Conservation (phyloP, 1,140 invertebrate species). For the Zaprionus inermis region DNA sequence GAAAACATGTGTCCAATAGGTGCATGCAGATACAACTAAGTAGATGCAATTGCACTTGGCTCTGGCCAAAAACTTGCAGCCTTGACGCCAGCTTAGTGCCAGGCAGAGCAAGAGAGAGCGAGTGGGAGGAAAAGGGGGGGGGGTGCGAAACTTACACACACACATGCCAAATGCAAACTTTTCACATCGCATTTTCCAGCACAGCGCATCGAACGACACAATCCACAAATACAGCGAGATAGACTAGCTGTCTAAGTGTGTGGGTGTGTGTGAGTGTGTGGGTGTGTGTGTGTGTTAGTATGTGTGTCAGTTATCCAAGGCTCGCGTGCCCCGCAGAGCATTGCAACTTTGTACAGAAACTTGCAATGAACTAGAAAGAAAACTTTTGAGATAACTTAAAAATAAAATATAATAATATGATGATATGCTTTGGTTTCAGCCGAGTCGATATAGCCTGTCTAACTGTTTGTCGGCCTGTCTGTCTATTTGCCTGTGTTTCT, state of each 20-base stretch:
- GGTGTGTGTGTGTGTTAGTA: slow-evolving; percentile 5
- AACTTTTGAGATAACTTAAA: background rate
- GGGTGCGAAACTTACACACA: background rate
- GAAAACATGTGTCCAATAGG: slow-evolving; percentile 62
- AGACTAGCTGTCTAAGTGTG: slow-evolving; percentile 16
- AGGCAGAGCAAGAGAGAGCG: background rate
- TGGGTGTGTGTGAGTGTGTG: background rate
- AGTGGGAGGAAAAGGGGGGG: no score
- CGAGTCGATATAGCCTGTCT: no score
- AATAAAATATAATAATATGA: background rate
- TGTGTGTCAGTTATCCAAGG: slow-evolving; percentile 12
- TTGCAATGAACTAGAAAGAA: background rate
- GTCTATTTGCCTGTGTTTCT: no score
- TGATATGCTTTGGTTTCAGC: no score
- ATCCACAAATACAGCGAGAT: slow-evolving; percentile 27
- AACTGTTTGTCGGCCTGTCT: no score
- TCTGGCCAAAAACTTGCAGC: slow-evolving; percentile 61
- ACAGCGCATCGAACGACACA: slow-evolving; percentile 68
- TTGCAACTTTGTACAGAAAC: background rate
- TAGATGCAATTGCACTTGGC: slow-evolving; percentile 61
- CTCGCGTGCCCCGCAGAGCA: slow-evolving; percentile 4
- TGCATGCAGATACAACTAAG: slow-evolving; percentile 45
- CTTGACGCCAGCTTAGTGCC: slow-evolving; percentile 68
- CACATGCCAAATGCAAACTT: slow-evolving; percentile 66
- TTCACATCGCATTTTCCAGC: slow-evolving; percentile 77